phyloP scores from a whole-genome alignment of 1,140 invertebrate species.

The Hydropsyche tenuis region DNA sequence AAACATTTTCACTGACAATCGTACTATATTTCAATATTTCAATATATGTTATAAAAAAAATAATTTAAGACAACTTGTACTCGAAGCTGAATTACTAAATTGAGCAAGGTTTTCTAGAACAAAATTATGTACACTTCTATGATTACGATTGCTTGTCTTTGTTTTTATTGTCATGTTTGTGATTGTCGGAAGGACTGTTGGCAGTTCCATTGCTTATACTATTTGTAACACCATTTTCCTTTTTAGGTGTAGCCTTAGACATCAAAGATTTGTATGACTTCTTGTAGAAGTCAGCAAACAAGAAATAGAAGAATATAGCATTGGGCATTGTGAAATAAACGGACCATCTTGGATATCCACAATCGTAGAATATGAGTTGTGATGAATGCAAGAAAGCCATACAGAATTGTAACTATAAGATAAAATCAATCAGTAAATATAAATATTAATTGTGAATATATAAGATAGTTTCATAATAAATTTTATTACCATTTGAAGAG shows the following conservation, averaged over 20 bases:
- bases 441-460: conserved; percentile 33
- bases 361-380: conserved; percentile 84
- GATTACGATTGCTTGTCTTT: conserved; percentile 60
- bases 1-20: too few relatives aligned
- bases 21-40: too few relatives aligned
- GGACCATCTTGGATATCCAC: conserved; percentile 80
- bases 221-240: conserved; percentile 36
- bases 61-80: too few relatives aligned
- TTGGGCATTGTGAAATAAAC: conserved; percentile 78
- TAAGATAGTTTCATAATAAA: background rate
- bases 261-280: conserved; percentile 74
- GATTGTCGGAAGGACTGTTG: conserved; percentile 65
- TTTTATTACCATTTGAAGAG: conserved; percentile 77
- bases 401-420: conserved; percentile 82
- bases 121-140: conserved; percentile 37
- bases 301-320: conserved; percentile 80
- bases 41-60: too few relatives aligned
- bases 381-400: conserved; percentile 78
- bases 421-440: conserved; percentile 34
- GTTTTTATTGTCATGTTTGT: conserved; percentile 59
- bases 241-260: conserved; percentile 45
- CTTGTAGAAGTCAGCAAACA: conserved; percentile 81
- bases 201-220: too few relatives aligned
- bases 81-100: too few relatives aligned
- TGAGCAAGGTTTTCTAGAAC: too few relatives aligned